Evolutionary conservation across 2,797 vertebrate species (phyloP).

Genomic region (Pseudotriccus pelzelni): DNA sequence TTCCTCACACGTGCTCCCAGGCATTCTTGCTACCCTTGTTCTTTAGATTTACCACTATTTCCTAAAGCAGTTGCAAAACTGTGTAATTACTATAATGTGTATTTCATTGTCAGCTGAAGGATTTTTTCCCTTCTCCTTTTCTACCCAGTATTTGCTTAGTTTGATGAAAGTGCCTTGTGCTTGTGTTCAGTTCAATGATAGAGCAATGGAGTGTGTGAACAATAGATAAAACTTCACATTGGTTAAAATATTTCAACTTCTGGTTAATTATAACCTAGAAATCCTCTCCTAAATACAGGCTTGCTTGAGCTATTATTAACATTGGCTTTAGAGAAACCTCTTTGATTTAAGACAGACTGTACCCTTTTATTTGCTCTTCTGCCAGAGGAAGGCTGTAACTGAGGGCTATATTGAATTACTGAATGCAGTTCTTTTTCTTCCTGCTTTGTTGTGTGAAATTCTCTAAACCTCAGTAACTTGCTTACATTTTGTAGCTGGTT

Average conservation of each 20-base stretch:
- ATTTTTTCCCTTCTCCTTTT: neutral
- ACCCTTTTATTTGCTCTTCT: neutral
- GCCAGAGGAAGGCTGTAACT: neutral
- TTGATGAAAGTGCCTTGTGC: neutral
- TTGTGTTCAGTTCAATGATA: neutral
- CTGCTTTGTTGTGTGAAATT: neutral
- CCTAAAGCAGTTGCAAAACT: slow-evolving; percentile 4
- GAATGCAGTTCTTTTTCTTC: neutral
- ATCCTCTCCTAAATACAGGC: slow-evolving; percentile 12
- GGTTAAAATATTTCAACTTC: slow-evolving; percentile 35
- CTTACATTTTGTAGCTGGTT: neutral
- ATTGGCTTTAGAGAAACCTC: neutral
- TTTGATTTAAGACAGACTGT: slow-evolving; percentile 10
- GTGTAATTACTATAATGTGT: neutral
- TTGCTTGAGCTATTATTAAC: slow-evolving; percentile 18
- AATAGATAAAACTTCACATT: neutral
- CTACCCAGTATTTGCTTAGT: neutral
- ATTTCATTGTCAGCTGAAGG: neutral
- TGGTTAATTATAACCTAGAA: slow-evolving; percentile 42
- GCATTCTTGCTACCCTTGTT: neutral
- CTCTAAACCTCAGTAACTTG: neutral
- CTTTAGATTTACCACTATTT: neutral
- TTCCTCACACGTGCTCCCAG: neutral
- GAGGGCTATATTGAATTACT: neutral
- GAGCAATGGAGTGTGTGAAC: neutral